These are phyloP conservation scores for Zaprionus africanus DNA, from an alignment of 1,140 invertebrate species.

Conservation along the genomic window DNA sequence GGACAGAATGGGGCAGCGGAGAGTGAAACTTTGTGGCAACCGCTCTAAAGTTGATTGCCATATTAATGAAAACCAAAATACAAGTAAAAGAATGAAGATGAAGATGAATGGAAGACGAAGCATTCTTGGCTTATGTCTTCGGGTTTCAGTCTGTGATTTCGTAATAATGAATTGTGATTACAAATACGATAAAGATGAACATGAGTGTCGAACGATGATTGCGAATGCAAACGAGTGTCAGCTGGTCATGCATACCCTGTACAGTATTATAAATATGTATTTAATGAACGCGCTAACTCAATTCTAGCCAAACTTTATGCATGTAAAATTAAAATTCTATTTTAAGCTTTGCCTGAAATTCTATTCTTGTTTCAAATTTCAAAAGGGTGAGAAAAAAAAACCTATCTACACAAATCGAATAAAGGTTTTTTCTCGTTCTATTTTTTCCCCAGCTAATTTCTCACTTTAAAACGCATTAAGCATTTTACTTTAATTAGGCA, in stretches of 20 bases:
- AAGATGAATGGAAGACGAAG: slow-evolving; percentile 3
- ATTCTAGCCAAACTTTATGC: slow-evolving; percentile 23
- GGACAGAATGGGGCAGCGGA: not conserved
- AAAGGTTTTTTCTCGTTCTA: slow-evolving; percentile 6
- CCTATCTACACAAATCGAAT: slow-evolving; percentile 9
- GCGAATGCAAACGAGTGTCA: slow-evolving; percentile 19
- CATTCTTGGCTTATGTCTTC: slow-evolving; percentile 1
- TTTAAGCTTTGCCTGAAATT: slow-evolving; percentile 13
- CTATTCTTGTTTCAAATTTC: not conserved
- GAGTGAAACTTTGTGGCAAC: slow-evolving; percentile 56
- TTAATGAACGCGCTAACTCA: not conserved
- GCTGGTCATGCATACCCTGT: slow-evolving; percentile 43
- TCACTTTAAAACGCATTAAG: slow-evolving; percentile 20
- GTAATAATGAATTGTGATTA: slow-evolving; percentile 76
- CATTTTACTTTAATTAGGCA: slow-evolving; percentile 47
- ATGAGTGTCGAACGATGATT: slow-evolving; percentile 1
- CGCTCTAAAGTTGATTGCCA: slow-evolving; percentile 41
- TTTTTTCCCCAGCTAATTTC: slow-evolving; percentile 10
- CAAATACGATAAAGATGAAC: slow-evolving; percentile 43
- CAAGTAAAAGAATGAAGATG: not conserved
- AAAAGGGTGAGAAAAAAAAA: not conserved
- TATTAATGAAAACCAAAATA: not conserved
- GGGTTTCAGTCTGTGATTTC: slow-evolving; percentile 63
- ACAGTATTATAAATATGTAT: slow-evolving; percentile 66
- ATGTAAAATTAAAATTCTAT: slow-evolving; percentile 10